These are phyloP conservation scores for Alligator mississippiensis DNA, from an alignment of 2,113 vertebrate genomes.

Conservation along the genomic window DNA sequence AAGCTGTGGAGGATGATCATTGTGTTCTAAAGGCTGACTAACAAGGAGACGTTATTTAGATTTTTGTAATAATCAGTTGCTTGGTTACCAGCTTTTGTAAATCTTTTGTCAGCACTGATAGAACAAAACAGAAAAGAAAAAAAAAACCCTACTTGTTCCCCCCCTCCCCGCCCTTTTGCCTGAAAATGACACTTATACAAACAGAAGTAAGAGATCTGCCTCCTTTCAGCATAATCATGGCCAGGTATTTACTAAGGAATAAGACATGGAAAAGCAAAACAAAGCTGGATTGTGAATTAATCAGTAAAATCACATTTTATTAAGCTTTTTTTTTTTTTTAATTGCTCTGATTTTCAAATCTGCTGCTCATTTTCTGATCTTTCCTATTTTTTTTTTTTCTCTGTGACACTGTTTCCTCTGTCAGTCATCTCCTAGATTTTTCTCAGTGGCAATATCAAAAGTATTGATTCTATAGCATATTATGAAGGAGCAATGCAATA, in stretches of 20 bases:
- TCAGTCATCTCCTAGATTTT: constrained; percentile 28
- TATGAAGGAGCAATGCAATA: neutral
- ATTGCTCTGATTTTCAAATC: constrained; percentile 14
- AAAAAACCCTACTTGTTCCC: neutral
- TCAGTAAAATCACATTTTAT: neutral
- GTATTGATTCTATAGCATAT: neutral
- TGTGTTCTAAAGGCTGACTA: neutral
- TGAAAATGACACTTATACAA: fast-evolving
- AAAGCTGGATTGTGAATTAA: neutral
- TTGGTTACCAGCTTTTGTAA: constrained; percentile 1
- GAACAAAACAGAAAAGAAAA: neutral
- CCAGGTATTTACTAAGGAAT: neutral
- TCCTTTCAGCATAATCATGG: neutral
- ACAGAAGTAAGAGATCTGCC: neutral
- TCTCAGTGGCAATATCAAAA: neutral
- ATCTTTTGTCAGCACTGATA: fast-evolving
- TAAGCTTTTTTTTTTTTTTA: neutral
- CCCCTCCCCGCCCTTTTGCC: neutral
- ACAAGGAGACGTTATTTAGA: neutral
- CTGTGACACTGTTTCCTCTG: neutral
- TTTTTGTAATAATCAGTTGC: neutral
- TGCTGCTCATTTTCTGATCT: neutral
- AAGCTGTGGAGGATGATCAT: neutral
- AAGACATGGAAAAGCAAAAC: neutral
- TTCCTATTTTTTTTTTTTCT: neutral